phyloP scores from a whole-genome alignment of 92 coral and sea anemone genomes.

The Epizoanthus ramosus region DNA sequence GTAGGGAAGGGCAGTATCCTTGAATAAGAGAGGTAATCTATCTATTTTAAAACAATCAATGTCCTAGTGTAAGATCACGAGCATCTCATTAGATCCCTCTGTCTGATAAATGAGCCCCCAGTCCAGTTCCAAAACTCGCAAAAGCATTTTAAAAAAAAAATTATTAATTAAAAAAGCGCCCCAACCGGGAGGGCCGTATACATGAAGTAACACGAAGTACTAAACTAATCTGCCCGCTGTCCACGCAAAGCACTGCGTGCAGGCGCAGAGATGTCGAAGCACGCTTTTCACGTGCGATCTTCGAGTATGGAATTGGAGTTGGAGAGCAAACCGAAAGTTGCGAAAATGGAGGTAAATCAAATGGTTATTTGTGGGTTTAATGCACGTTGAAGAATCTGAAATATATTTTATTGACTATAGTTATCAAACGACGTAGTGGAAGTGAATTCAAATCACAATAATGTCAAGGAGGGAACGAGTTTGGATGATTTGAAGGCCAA shows the following conservation, averaged over 20 bases:
- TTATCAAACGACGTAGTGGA: constrained; percentile 71
- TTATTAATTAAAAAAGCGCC: no score
- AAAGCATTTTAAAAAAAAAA: no score
- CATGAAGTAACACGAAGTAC: no score
- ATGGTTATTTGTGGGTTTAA: background rate
- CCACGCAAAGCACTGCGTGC: background rate
- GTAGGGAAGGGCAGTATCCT: no score
- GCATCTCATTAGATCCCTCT: no score
- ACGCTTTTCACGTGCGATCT: constrained; percentile 52
- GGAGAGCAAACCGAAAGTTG: constrained; percentile 86
- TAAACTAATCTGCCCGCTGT: no score
- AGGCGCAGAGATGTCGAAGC: constrained; percentile 62
- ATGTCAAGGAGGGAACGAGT: constrained; percentile 36
- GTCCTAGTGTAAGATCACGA: no score
- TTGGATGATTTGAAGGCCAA: background rate
- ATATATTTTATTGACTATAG: constrained; percentile 40
- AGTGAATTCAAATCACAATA: constrained; percentile 58
- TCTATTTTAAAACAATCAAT: no score
- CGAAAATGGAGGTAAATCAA: constrained; percentile 82
- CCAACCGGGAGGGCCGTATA: no score
- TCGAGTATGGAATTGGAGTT: constrained; percentile 42
- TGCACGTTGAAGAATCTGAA: background rate
- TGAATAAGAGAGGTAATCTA: no score
- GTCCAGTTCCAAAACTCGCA: no score
- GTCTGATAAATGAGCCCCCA: no score